Conservation (phyloP, 1,140 invertebrate species). For the Telenomus remus region DNA sequence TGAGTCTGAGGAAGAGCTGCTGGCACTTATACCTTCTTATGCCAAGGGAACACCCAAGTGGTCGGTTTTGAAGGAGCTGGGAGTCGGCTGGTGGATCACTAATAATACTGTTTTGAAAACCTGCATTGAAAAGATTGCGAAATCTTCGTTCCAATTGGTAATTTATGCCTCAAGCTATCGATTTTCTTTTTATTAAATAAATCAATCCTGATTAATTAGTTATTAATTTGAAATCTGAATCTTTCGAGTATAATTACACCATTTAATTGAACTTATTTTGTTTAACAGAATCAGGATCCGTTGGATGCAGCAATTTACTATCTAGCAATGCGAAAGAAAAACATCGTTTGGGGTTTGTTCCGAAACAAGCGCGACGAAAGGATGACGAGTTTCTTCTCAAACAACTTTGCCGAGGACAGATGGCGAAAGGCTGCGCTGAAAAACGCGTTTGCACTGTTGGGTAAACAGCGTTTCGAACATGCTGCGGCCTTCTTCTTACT, state of each 20-base stretch:
- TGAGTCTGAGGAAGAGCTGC: constrained; percentile 96
- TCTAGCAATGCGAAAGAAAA: constrained; percentile 99
- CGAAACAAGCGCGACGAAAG: constrained; percentile 90
- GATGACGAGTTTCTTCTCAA: constrained; percentile 96
- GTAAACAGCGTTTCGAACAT: constrained; percentile 95
- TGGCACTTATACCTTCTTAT: constrained; percentile 92
- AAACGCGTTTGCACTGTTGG: constrained; percentile 96
- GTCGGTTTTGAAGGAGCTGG: constrained; percentile 92
- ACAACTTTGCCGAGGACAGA: constrained; percentile 94
- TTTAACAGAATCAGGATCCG: constrained; percentile 83
- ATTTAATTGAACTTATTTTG: constrained; percentile 3
- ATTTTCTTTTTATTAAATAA: too few species aligned
- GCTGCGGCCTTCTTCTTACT: constrained; percentile 97
- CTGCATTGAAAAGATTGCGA: constrained; percentile 95
- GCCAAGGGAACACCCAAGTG: constrained; percentile 90
- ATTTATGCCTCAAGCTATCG: too few species aligned
- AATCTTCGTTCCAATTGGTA: constrained; percentile 87
- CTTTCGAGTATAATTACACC: too few species aligned
- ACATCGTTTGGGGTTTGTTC: constrained; percentile 96
- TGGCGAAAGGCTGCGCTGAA: constrained; percentile 98
- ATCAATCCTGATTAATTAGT: too few species aligned
- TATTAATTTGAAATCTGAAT: neutral
- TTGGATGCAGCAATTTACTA: constrained; percentile 98
- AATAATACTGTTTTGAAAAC: constrained; percentile 88
- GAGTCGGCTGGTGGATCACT: constrained; percentile 97